Evolutionary conservation across 2,888 invertebrate species (phyloP).

Genomic region (Ariolimax columbianus): DNA sequence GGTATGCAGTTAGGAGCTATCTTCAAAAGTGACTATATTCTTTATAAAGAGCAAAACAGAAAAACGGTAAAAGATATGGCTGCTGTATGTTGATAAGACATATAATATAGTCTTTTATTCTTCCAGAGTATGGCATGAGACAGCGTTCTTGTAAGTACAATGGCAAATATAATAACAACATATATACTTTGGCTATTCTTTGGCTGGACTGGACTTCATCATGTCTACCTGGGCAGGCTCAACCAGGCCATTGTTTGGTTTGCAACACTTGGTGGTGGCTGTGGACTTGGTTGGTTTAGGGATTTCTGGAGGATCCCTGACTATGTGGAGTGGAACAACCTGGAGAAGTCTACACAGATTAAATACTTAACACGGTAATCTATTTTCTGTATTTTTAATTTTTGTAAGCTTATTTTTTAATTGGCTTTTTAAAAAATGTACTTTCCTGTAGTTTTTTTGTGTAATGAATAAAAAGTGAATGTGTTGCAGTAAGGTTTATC

Average conservation of each 20-base stretch:
- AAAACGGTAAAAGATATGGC: too few species aligned
- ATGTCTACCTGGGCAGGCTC: conserved; percentile 92
- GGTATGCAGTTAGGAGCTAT: too few species aligned
- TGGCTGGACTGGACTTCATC: conserved; percentile 92
- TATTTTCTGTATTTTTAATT: too few species aligned
- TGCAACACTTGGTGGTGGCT: conserved; percentile 88
- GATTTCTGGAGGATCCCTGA: conserved; percentile 91
- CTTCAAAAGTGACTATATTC: too few species aligned
- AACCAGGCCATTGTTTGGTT: conserved; percentile 94
- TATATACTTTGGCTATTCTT: conserved; percentile 93
- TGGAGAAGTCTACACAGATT: neutral
- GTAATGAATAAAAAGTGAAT: too few species aligned
- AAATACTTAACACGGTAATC: too few species aligned
- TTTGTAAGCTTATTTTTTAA: too few species aligned
- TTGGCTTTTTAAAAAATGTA: too few species aligned
- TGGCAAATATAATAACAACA: conserved; percentile 82
- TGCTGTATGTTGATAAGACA: too few species aligned
- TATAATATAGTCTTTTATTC: neutral
- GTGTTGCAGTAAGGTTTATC: too few species aligned
- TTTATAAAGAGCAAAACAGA: too few species aligned
- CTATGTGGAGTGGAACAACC: conserved; percentile 86
- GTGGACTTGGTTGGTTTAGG: conserved; percentile 90
- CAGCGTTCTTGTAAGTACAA: conserved; percentile 38
- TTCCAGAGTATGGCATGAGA: neutral
- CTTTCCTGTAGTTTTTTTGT: too few species aligned